Evolutionary conservation across 2,113 vertebrate genomes (phyloP).

Genomic region (Murina feae): DNA sequence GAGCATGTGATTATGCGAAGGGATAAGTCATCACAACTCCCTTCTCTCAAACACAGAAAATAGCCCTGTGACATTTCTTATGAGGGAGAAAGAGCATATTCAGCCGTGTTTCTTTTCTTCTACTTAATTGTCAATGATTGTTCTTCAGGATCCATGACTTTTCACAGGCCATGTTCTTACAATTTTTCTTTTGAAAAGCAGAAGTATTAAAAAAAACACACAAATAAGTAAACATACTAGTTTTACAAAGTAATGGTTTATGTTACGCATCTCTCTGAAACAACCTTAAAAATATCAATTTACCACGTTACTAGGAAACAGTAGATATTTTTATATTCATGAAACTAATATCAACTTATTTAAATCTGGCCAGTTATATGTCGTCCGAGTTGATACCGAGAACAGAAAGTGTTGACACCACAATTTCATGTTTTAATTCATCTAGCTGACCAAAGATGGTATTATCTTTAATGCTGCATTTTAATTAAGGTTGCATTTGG

Average conservation of each 20-base stretch:
- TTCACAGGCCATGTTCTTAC: background rate
- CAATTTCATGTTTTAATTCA: conserved; percentile 57
- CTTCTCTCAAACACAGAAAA: background rate
- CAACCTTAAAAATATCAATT: conserved; percentile 52
- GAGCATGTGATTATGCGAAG: background rate
- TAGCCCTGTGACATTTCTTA: conserved; percentile 24
- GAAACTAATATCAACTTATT: conserved; percentile 65
- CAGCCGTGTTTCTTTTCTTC: background rate
- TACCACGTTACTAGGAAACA: conserved; percentile 66
- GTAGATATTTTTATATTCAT: conserved; percentile 71
- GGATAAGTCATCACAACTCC: background rate
- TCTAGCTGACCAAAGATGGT: conserved; percentile 63
- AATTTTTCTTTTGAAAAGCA: conserved; percentile 30
- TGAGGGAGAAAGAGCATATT: conserved; percentile 26
- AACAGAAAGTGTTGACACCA: conserved; percentile 65
- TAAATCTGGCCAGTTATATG: conserved; percentile 69
- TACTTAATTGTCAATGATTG: background rate
- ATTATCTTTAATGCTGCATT: conserved; percentile 62
- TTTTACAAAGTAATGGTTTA: conserved; percentile 36
- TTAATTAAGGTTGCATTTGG: conserved; percentile 72
- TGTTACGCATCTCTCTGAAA: background rate
- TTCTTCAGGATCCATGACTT: background rate
- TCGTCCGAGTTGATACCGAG: conserved; percentile 69
- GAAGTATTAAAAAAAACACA: background rate
- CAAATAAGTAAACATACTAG: background rate